Conservation (phyloP, 2,888 invertebrate species). For the Lasioglossum leucozonium region DNA sequence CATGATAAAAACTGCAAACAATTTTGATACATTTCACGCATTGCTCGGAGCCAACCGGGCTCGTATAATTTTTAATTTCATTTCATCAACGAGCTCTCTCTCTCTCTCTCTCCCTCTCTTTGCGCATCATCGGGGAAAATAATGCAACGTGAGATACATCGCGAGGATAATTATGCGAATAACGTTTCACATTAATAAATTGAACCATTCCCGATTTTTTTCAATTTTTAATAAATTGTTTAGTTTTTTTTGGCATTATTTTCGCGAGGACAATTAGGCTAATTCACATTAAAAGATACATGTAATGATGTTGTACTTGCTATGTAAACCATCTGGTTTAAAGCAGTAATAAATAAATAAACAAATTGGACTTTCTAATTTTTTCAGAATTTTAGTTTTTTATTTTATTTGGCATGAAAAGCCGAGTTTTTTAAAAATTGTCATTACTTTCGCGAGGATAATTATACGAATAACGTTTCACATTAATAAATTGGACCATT, state of each 20-base stretch:
- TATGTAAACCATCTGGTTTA: too few species aligned
- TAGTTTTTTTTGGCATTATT: too few species aligned
- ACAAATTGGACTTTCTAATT: too few species aligned
- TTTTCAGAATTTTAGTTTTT: too few species aligned
- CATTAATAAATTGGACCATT: not conserved
- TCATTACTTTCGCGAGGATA: not conserved
- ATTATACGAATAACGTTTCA: not conserved
- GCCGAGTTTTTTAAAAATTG: too few species aligned
- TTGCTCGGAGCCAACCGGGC: slow-evolving; percentile 5
- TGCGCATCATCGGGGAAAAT: slow-evolving; percentile 5
- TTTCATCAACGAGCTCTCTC: slow-evolving; percentile 39
- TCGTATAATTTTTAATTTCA: slow-evolving; percentile 58
- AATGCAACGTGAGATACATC: not conserved
- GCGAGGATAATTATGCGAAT: not conserved
- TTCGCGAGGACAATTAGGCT: too few species aligned
- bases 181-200: not conserved
- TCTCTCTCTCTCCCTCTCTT: not conserved
- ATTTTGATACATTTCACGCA: slow-evolving; percentile 58
- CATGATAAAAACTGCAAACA: slow-evolving; percentile 65
- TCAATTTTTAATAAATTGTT: too few species aligned
- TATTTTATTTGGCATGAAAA: too few species aligned
- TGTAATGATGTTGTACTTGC: too few species aligned
- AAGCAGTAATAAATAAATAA: too few species aligned
- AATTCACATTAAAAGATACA: too few species aligned
- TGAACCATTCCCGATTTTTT: not conserved